phyloP scores from a whole-genome alignment of 2,797 vertebrate genomes.

The Neostethus bicornis region DNA sequence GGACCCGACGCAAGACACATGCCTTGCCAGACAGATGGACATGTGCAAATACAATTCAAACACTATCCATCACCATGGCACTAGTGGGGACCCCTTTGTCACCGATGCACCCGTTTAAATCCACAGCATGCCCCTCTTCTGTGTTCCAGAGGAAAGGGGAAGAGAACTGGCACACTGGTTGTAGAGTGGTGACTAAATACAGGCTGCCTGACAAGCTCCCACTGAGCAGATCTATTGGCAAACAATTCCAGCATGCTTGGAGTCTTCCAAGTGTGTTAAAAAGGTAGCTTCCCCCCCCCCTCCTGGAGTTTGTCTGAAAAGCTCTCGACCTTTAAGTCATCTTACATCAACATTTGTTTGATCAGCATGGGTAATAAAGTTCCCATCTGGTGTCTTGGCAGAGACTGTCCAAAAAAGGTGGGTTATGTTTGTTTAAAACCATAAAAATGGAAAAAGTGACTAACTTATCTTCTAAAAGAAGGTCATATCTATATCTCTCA shows the following conservation, averaged over 20 bases:
- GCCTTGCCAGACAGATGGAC: conserved; percentile 59
- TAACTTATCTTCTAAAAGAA: not conserved
- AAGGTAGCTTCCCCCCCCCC: conserved; percentile 26
- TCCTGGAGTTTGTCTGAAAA: conserved; percentile 38
- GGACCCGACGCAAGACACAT: conserved; percentile 55
- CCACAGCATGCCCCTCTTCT: conserved; percentile 30
- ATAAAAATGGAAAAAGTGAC: conserved; percentile 30
- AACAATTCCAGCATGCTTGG: conserved; percentile 27
- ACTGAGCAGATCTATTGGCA: conserved; percentile 24
- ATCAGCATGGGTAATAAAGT: conserved; percentile 70
- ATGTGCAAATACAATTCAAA: conserved; percentile 71
- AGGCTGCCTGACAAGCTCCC: conserved; percentile 31
- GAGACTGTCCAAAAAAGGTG: conserved; percentile 41
- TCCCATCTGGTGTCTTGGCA: conserved; percentile 65
- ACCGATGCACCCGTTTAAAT: conserved; percentile 41
- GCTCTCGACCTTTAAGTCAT: conserved; percentile 47
- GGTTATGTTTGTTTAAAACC: conserved; percentile 54
- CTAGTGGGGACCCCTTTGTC: conserved; percentile 54
- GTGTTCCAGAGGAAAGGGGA: conserved; percentile 16
- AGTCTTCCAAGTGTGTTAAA: conserved; percentile 57
- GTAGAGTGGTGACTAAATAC: conserved; percentile 29
- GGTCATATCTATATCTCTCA: conserved; percentile 32
- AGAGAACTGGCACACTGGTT: conserved; percentile 34
- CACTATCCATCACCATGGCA: conserved; percentile 66
- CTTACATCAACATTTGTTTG: conserved; percentile 72